Percentiles rank a stretch among this genome's conserved stretches.
Evolutionary conservation across 2,113 vertebrate species (phyloP).

Genomic region (Campylorhamphus procurvoides): DNA sequence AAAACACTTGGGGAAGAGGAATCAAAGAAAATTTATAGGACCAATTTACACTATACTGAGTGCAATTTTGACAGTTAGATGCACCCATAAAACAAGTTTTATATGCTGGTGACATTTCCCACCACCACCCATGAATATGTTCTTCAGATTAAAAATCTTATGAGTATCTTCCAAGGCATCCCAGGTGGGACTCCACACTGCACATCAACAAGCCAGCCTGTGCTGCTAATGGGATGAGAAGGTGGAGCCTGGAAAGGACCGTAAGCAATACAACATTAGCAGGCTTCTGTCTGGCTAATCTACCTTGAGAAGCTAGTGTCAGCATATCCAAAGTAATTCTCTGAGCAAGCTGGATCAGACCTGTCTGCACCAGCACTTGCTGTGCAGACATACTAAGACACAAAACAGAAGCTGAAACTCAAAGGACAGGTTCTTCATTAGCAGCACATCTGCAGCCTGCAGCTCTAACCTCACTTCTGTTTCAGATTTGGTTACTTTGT

Average conservation of each 20-base stretch:
- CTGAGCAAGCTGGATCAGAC: neutral
- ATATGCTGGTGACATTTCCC: neutral
- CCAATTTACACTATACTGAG: neutral
- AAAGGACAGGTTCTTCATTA: neutral
- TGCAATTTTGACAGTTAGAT: neutral
- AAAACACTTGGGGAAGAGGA: neutral
- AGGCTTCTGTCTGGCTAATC: neutral
- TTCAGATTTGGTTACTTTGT: neutral
- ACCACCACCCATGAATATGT: neutral
- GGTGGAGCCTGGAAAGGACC: neutral
- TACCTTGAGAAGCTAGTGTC: neutral
- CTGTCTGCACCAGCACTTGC: neutral
- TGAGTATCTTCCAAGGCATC: neutral
- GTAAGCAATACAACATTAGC: neutral
- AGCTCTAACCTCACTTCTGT: neutral
- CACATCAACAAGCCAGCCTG: neutral
- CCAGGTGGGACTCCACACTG: neutral
- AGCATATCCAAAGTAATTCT: neutral
- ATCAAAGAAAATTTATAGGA: neutral
- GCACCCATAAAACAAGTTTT: neutral
- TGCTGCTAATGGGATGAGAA: neutral
- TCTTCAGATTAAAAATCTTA: neutral
- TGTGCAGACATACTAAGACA: neutral
- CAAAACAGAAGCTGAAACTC: neutral
- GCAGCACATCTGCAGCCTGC: neutral